Conservation (phyloP, 2,113 vertebrate genomes). For the Cynocephalus volans region DNA sequence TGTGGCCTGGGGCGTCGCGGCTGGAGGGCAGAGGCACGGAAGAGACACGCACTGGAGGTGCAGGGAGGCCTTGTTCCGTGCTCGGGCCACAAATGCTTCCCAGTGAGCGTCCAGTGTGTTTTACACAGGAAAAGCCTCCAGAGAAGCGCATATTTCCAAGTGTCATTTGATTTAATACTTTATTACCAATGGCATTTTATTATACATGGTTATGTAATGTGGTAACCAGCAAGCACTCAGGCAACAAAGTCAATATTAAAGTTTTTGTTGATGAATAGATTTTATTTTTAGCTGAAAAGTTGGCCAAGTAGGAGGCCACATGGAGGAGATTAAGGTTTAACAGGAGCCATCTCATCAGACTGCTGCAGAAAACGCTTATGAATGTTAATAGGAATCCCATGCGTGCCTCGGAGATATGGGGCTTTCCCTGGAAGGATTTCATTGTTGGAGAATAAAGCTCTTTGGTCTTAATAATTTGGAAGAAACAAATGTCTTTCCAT, state of each 20-base stretch:
- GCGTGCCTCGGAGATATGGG: constrained; percentile 5
- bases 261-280: constrained; percentile 67
- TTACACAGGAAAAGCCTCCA: neutral
- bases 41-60: neutral
- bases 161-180: constrained; percentile 43
- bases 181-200: neutral
- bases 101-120: rapidly evolving
- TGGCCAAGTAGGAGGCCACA: constrained; percentile 66
- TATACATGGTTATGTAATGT: neutral
- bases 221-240: constrained; percentile 21
- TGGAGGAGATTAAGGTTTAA: constrained; percentile 67
- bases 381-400: constrained; percentile 30
- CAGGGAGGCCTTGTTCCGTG: neutral
- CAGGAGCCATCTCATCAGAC: constrained; percentile 59
- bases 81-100: neutral
- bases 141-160: neutral
- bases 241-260: constrained; percentile 65
- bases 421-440: constrained; percentile 43
- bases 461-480: neutral
- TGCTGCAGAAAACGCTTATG: constrained; percentile 3
- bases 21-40: neutral
- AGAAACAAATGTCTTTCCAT: neutral
- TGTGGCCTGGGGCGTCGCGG: neutral
- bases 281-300: constrained; percentile 77
- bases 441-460: neutral